Percentiles rank a stretch among this genome's conserved stretches.
Evolutionary conservation across 2,888 invertebrate species (phyloP).

Genomic region (Sericinus montela): DNA sequence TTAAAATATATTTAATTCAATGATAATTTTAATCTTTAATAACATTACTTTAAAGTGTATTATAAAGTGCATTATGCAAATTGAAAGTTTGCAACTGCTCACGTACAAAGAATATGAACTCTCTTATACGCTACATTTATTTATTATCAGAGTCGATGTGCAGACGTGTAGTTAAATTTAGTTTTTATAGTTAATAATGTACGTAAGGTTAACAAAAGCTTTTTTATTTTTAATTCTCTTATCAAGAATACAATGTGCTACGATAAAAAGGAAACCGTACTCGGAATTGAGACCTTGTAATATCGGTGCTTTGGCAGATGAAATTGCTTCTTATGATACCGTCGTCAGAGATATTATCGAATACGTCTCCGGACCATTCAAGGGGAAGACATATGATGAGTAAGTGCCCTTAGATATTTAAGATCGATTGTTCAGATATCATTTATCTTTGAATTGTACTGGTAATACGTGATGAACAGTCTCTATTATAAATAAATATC

Average conservation of each 20-base stretch:
- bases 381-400: constrained; percentile 78
- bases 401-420: constrained; percentile 35
- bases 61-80: too few species aligned
- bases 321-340: constrained; percentile 80
- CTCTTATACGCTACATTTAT: constrained; percentile 6
- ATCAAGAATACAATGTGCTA: constrained; percentile 26
- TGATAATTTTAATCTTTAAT: too few species aligned
- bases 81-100: too few species aligned
- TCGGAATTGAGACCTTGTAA: constrained; percentile 37
- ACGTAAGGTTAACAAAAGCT: not conserved
- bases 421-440: constrained; percentile 3
- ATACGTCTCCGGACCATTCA: constrained; percentile 70
- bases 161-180: not conserved
- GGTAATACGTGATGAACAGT: not conserved
- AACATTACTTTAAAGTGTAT: too few species aligned
- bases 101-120: constrained; percentile 3
- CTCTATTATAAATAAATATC: not conserved
- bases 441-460: constrained; percentile 5
- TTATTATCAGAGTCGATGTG: constrained; percentile 1
- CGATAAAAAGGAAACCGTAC: constrained; percentile 29
- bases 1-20: too few species aligned
- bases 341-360: constrained; percentile 74
- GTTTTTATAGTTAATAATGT: constrained; percentile 1
- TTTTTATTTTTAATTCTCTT: constrained; percentile 21
- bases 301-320: constrained; percentile 49